These are phyloP conservation scores for Sitophilus oryzae DNA, from an alignment of 1,140 invertebrate species.

Conservation along the genomic window DNA sequence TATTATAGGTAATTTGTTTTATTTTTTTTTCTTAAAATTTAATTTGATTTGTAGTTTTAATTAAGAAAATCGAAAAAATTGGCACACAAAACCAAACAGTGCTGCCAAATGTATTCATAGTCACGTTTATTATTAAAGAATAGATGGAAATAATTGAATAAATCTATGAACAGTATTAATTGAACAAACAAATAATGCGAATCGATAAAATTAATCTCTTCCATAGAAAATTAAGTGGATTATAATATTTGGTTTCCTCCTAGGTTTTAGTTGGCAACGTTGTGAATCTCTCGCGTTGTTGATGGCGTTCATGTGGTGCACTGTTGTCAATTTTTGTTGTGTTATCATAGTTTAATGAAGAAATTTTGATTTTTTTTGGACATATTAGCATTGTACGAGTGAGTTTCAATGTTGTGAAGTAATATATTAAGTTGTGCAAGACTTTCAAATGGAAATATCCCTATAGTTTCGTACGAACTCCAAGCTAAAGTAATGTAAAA, in stretches of 20 bases:
- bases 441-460: conserved; percentile 3
- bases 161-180: neutral
- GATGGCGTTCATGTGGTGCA: conserved; percentile 30
- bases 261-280: conserved; percentile 21
- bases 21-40: too few species aligned
- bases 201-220: too few species aligned
- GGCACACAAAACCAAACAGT: conserved; percentile 15
- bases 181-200: neutral
- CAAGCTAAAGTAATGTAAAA: conserved; percentile 27
- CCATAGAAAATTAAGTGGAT: too few species aligned
- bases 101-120: conserved; percentile 10
- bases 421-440: conserved; percentile 2
- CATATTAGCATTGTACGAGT: conserved; percentile 4
- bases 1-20: too few species aligned
- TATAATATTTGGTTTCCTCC: conserved; percentile 3
- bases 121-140: neutral
- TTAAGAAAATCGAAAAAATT: too few species aligned
- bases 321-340: conserved; percentile 41
- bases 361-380: conserved; percentile 12
- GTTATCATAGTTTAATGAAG: conserved; percentile 26
- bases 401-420: conserved; percentile 2
- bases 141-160: too few species aligned
- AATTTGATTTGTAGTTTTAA: too few species aligned
- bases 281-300: conserved; percentile 12
- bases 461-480: conserved; percentile 18